Conservation (phyloP, 2,113 vertebrate genomes). For the Labeo catla region DNA sequence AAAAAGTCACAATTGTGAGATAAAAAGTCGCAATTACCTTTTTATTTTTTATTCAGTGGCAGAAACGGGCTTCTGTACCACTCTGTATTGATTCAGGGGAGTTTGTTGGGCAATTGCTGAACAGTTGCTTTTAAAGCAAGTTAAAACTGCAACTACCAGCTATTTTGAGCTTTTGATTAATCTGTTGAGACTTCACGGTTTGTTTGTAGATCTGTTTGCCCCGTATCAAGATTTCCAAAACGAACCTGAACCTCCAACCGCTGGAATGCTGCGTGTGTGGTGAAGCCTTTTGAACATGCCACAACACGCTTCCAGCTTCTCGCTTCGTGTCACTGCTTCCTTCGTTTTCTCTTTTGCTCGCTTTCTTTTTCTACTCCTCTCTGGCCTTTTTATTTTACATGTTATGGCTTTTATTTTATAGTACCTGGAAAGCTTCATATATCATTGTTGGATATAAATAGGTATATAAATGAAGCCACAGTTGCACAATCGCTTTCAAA, state of each 20-base stretch:
- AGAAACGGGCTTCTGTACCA: background rate
- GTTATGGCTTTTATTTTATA: background rate
- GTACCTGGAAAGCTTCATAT: background rate
- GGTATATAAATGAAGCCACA: background rate
- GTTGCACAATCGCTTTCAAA: background rate
- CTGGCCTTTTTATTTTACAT: background rate
- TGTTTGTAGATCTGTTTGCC: conserved; percentile 14
- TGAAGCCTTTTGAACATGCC: conserved; percentile 33
- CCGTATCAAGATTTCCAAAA: conserved; percentile 25
- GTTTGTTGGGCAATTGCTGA: background rate
- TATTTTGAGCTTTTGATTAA: conserved; percentile 4
- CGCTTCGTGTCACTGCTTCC: background rate
- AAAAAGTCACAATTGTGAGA: no score
- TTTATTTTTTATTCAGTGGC: no score
- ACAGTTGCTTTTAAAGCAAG: background rate
- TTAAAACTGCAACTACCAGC: background rate
- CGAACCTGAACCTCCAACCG: conserved; percentile 20
- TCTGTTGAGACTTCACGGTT: background rate
- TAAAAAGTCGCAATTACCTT: background rate
- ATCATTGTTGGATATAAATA: background rate
- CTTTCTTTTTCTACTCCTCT: conserved; percentile 22
- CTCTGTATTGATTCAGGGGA: background rate
- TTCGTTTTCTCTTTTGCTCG: conserved; percentile 24
- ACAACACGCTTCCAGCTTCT: conserved; percentile 14
- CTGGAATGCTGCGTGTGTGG: conserved; percentile 47